Base-by-base conservation (phyloP, 2,113 vertebrate species). In the Amia ocellicauda region DNA sequence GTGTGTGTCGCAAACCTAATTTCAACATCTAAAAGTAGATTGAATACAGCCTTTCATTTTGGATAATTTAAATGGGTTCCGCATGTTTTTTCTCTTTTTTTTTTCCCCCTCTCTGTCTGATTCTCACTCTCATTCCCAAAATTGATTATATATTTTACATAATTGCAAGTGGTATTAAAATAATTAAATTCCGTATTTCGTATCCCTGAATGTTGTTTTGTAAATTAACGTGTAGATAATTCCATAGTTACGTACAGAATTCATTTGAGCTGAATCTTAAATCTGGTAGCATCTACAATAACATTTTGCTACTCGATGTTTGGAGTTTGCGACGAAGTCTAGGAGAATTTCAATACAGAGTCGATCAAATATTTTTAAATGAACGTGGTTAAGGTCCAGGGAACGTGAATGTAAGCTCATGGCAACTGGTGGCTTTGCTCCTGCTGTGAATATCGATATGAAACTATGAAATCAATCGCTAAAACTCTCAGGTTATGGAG, bases 21-120 rank as follows among this genome's bases (percentile, higher is more conserved):
- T 78, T 78, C 63, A 62, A 81, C 70, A 78, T 78, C 79, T 69
- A 73, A 77, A 69, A 69, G 72, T 78, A 75, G 79, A 81, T 77
- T 75, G 79, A 81, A 81, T 78, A 73, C 72, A 72, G 74, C 69
- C 70, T 72, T 78, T 77, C 74, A 73, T 75, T 81, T 75, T 67
- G 72, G 72, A 66, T 77, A 71, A 78, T 78, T 80, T 80, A 76
- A 75, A 80, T 70, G 60, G 69, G 68, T 74, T 74, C 58, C 59
- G 71, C 68, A 62, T 49, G 67, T 55, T 52, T 66, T 45, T 53
- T 68, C n/a, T n/a, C n/a, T 65, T 70, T 67, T 59, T 42, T 59
- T 42, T 59, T 29, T 56, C 29, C 45, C 60, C 51, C 69, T 51
- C 45, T 60, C 56, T 22, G 5, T 60, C 62, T 70, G 75, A 71